Conservation (phyloP, 2,113 vertebrate species). For the Clupea harengus region DNA sequence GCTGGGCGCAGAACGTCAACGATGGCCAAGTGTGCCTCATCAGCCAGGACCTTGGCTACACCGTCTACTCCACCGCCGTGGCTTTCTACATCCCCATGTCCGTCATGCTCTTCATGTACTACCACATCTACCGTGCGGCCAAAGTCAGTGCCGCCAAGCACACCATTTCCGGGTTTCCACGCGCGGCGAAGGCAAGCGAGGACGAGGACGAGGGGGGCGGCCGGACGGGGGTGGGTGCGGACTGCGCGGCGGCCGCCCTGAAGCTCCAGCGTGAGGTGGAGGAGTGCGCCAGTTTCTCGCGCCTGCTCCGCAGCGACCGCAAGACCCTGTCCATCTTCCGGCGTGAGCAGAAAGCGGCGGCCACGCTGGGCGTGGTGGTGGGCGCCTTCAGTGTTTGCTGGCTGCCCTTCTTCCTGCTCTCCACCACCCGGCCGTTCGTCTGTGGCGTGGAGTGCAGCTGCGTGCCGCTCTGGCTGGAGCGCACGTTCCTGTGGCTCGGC, state of each 20-base stretch:
- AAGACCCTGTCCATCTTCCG: slow-evolving; percentile 86
- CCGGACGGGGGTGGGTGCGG: slow-evolving; percentile 32
- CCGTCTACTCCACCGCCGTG: slow-evolving; percentile 83
- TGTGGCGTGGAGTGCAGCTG: slow-evolving; percentile 81
- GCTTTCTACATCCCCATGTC: slow-evolving; percentile 87
- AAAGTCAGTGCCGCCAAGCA: slow-evolving; percentile 81
- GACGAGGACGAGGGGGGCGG: slow-evolving; percentile 28
- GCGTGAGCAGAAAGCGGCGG: slow-evolving; percentile 84
- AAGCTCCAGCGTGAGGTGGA: slow-evolving; percentile 78
- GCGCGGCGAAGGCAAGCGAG: slow-evolving; percentile 17
- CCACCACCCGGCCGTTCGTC: slow-evolving; percentile 81
- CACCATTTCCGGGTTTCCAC: slow-evolving; percentile 76
- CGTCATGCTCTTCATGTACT: slow-evolving; percentile 88
- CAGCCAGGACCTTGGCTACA: slow-evolving; percentile 86
- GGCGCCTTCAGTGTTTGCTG: slow-evolving; percentile 83
- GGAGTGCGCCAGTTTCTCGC: slow-evolving; percentile 78
- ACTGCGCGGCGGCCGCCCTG: slow-evolving; percentile 67
- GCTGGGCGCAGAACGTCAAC: slow-evolving; percentile 83
- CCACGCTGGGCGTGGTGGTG: slow-evolving; percentile 83
- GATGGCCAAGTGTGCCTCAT: slow-evolving; percentile 82
- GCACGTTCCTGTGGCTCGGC: slow-evolving; percentile 83
- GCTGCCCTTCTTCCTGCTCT: slow-evolving; percentile 84
- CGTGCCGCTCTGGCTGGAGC: slow-evolving; percentile 81
- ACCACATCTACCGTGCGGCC: slow-evolving; percentile 82
- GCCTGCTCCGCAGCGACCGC: slow-evolving; percentile 74